Evolutionary conservation across 2,797 vertebrate species (phyloP).

Genomic region (Microtus obscurus): DNA sequence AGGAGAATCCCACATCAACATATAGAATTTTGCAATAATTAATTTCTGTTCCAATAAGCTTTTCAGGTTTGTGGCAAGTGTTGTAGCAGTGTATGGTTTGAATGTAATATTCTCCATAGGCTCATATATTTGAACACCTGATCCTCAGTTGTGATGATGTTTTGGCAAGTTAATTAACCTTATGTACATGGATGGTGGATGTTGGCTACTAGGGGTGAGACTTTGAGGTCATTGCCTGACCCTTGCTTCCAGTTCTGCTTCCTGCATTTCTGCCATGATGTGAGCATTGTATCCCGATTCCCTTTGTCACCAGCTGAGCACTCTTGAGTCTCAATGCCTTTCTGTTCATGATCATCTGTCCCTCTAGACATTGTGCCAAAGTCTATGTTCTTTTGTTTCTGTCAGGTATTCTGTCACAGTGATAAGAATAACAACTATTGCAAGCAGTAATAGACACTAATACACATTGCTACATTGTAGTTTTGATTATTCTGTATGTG

Average conservation of each 20-base stretch:
- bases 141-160: neutral
- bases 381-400: neutral
- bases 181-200: neutral
- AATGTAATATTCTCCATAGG: neutral
- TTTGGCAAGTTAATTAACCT: neutral
- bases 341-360: neutral
- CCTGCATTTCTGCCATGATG: neutral
- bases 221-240: neutral
- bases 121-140: neutral
- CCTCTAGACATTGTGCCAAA: neutral
- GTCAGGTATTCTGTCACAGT: neutral
- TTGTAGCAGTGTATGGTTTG: neutral
- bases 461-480: neutral
- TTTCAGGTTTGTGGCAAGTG: neutral
- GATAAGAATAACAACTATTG: neutral
- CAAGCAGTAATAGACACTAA: neutral
- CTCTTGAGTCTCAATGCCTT: neutral
- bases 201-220: neutral
- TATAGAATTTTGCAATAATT: neutral
- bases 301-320: neutral
- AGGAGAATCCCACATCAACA: too few relatives aligned
- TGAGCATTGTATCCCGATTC: neutral
- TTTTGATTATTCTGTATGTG: neutral
- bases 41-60: neutral
- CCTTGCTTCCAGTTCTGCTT: neutral